A percentile compares a stretch with the other conserved stretches of the same genome.
These are phyloP conservation scores for Wasmannia auropunctata DNA, from an alignment of 1,140 invertebrate species.

Conservation along the genomic window DNA sequence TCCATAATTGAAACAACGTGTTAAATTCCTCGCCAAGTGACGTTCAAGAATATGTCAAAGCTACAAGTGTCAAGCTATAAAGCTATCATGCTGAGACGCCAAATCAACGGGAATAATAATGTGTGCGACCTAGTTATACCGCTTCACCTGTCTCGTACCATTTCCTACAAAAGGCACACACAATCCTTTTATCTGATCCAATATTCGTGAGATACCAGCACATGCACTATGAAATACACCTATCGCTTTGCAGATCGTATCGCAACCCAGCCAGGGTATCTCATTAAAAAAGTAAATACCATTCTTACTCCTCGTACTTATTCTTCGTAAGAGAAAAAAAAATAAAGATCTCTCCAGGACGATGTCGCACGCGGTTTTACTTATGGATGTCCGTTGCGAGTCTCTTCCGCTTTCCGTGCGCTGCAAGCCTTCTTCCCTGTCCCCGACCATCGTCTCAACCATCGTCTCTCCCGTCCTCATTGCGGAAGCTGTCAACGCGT, in stretches of 20 bases:
- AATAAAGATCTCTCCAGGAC: not conserved
- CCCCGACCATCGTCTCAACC: constrained; percentile 39
- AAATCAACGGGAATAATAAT: constrained; percentile 68
- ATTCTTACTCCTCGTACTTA: constrained; percentile 27
- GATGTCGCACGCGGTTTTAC: constrained; percentile 44
- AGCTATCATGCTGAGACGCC: constrained; percentile 19
- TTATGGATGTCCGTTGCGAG: constrained; percentile 62
- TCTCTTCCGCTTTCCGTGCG: not conserved
- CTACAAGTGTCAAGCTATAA: constrained; percentile 17
- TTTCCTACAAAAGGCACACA: constrained; percentile 19
- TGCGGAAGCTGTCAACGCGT: constrained; percentile 56
- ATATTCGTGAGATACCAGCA: constrained; percentile 27
- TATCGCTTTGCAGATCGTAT: constrained; percentile 34
- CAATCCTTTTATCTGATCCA: constrained; percentile 53
- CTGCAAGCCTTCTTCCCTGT: not conserved
- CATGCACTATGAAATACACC: not conserved
- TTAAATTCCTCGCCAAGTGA: not conserved
- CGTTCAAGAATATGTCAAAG: not conserved
- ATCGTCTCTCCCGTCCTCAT: constrained; percentile 5
- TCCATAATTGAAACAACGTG: not conserved
- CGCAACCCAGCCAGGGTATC: not conserved
- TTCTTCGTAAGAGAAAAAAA: not conserved
- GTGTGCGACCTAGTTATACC: constrained; percentile 60
- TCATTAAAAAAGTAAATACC: constrained; percentile 49
- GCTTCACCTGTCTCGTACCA: not conserved